These are phyloP conservation scores for Taphrorychus bicolor DNA, from an alignment of 2,888 invertebrate genomes.

Conservation along the genomic window DNA sequence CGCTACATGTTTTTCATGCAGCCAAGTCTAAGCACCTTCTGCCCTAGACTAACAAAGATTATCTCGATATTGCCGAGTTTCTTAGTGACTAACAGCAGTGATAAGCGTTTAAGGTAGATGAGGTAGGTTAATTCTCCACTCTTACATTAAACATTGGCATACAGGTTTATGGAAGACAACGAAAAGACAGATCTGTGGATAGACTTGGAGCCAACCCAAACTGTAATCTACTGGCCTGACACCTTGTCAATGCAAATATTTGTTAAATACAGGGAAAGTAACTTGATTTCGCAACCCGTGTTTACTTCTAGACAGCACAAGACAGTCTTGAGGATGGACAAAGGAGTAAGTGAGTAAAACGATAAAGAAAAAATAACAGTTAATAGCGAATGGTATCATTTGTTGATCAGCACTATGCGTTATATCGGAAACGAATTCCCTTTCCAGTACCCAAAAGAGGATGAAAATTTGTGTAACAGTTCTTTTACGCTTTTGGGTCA, in stretches of 20 bases:
- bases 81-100: constrained; percentile 75
- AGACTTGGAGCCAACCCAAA: constrained; percentile 74
- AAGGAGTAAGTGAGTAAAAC: constrained; percentile 82
- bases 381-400: too few relatives aligned
- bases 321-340: constrained; percentile 83
- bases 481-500: too few relatives aligned
- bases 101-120: constrained; percentile 59
- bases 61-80: constrained; percentile 82
- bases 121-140: not conserved
- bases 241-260: constrained; percentile 83
- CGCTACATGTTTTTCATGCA: constrained; percentile 77
- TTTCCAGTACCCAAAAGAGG: too few relatives aligned
- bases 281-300: constrained; percentile 79
- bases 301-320: constrained; percentile 72
- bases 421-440: not conserved
- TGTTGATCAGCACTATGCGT: too few relatives aligned
- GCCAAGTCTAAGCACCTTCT: constrained; percentile 72
- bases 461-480: too few relatives aligned
- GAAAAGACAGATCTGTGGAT: constrained; percentile 85
- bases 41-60: constrained; percentile 78
- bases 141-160: constrained; percentile 8
- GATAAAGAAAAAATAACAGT: too few relatives aligned
- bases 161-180: constrained; percentile 84
- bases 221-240: constrained; percentile 81
- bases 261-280: constrained; percentile 79